phyloP scores from a whole-genome alignment of 2,888 invertebrate genomes.

The Tiphia femorata region DNA sequence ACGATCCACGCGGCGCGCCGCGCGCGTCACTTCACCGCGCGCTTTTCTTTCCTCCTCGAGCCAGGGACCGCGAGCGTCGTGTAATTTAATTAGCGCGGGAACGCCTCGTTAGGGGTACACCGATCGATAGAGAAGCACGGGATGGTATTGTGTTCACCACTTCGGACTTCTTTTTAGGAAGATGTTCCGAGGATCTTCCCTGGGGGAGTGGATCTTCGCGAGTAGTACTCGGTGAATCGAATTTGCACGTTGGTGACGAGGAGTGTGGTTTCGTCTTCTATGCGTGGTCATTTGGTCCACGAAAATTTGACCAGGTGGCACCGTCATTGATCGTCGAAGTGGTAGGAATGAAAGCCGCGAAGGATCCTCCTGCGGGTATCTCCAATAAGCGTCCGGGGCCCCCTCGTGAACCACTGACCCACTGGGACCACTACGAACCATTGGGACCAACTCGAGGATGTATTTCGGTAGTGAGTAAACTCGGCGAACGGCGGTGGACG shows the following conservation, averaged over 20 bases:
- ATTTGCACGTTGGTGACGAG: not conserved
- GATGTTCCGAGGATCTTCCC: too few species aligned
- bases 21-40: conserved; percentile 8
- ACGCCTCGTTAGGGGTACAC: too few species aligned
- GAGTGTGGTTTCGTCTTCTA: too few species aligned
- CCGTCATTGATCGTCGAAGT: conserved; percentile 2
- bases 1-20: conserved; percentile 16
- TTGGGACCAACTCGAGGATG: conserved; percentile 43
- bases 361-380: conserved; percentile 18
- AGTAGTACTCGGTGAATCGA: too few species aligned
- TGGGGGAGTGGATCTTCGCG: too few species aligned
- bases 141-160: too few species aligned
- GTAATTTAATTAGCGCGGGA: too few species aligned
- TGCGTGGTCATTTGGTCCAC: too few species aligned
- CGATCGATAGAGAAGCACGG: too few species aligned
- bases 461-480: conserved; percentile 59
- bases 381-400: conserved; percentile 25
- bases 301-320: conserved; percentile 7
- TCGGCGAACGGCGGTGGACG: conserved; percentile 53
- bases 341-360: conserved; percentile 17
- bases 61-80: too few species aligned
- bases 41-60: conserved; percentile 16
- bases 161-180: too few species aligned
- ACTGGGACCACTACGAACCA: conserved; percentile 55
- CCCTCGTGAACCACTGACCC: conserved; percentile 65